Conservation (phyloP, 2,888 invertebrate species). For the Heliconius ismenius region DNA sequence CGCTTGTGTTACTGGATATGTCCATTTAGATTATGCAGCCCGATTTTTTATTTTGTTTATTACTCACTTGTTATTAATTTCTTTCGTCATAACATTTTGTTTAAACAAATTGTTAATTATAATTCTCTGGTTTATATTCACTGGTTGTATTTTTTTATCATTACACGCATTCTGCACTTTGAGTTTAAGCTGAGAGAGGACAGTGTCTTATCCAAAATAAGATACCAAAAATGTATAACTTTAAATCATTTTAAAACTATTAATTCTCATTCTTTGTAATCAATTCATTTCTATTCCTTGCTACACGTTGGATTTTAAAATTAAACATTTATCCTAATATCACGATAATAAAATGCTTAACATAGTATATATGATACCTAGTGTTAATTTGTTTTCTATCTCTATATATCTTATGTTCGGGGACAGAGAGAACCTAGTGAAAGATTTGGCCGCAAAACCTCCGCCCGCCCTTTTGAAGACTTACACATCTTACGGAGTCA, state of each 20-base stretch:
- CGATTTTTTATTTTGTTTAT: too few species aligned
- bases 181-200: too few species aligned
- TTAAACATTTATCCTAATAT: slow-evolving; percentile 3
- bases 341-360: not conserved
- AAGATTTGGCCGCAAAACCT: not conserved
- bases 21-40: too few species aligned
- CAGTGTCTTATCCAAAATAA: too few species aligned
- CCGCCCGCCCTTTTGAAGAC: not conserved
- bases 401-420: too few species aligned
- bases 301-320: not conserved
- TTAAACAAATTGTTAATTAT: too few species aligned
- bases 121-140: too few species aligned
- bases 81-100: too few species aligned
- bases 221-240: too few species aligned
- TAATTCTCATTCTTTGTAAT: not conserved
- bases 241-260: too few species aligned
- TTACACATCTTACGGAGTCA: not conserved
- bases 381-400: not conserved
- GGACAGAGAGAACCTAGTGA: not conserved
- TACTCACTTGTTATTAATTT: too few species aligned
- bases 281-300: not conserved
- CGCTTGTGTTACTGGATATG: too few species aligned
- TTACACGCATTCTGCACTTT: not conserved
- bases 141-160: not conserved
- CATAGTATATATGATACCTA: not conserved